Conservation (phyloP, 2,797 vertebrate genomes). For the Hippopotamyrus pictus region DNA sequence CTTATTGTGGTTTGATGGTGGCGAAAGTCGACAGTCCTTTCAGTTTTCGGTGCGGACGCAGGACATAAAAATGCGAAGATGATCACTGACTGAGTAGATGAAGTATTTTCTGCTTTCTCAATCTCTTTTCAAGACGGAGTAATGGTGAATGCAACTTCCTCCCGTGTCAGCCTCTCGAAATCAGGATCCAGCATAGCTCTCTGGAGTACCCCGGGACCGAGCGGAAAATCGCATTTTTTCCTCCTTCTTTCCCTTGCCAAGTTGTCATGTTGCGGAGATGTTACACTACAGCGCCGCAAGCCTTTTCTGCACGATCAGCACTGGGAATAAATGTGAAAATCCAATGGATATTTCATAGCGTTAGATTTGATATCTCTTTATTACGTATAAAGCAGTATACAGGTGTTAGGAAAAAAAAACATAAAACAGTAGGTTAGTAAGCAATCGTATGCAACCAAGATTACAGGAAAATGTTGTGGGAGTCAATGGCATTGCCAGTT, state of each 20-base stretch:
- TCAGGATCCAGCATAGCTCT: not conserved
- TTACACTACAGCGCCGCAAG: not conserved
- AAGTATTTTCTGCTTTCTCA: conserved; percentile 3
- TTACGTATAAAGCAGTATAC: not conserved
- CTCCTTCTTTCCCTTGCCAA: too few species aligned
- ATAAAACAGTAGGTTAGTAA: not conserved
- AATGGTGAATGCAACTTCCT: not conserved
- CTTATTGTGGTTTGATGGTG: conserved; percentile 12
- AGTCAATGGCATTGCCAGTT: not conserved
- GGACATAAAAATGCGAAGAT: conserved; percentile 14
- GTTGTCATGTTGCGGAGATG: not conserved
- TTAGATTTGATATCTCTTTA: not conserved
- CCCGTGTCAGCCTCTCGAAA: not conserved
- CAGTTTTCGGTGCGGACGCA: conserved; percentile 31
- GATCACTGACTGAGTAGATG: not conserved
- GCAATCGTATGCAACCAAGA: not conserved
- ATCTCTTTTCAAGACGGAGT: not conserved
- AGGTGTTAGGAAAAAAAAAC: not conserved
- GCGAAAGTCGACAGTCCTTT: not conserved
- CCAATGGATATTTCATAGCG: not conserved
- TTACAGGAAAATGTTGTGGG: not conserved
- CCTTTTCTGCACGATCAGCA: not conserved
- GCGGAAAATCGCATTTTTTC: not conserved
- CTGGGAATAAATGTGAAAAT: not conserved
- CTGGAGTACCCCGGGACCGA: not conserved